phyloP scores from a whole-genome alignment of 2,888 invertebrate genomes.

The Hirtodrosophila confusa region DNA sequence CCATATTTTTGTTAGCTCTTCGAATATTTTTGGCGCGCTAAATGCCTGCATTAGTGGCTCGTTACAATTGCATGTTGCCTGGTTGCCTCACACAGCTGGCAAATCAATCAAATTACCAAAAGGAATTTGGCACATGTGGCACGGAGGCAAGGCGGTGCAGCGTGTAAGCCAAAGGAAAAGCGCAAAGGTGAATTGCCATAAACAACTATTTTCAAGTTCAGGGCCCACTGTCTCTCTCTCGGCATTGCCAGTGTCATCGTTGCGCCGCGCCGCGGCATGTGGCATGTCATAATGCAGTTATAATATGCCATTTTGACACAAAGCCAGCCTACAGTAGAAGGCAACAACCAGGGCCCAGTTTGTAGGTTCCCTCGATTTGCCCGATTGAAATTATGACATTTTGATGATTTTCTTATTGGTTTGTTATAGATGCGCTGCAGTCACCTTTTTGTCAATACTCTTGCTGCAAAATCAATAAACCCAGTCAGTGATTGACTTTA shows the following conservation, averaged over 20 bases:
- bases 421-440: constrained; percentile 62
- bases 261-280: constrained; percentile 35
- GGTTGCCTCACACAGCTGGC: constrained; percentile 40
- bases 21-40: constrained; percentile 55
- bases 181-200: constrained; percentile 26
- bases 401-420: constrained; percentile 83
- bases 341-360: constrained; percentile 14
- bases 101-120: constrained; percentile 77
- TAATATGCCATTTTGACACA: constrained; percentile 70
- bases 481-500: too few relatives aligned
- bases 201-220: constrained; percentile 65
- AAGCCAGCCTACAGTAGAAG: constrained; percentile 25
- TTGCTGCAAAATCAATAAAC: too few relatives aligned
- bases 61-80: constrained; percentile 73
- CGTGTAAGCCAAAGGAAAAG: constrained; percentile 31
- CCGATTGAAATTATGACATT: constrained; percentile 82
- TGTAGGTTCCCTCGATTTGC: constrained; percentile 26
- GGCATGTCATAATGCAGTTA: constrained; percentile 81
- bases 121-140: constrained; percentile 42
- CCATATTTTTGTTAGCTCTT: constrained; percentile 10
- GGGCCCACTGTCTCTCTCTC: constrained; percentile 21
- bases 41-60: constrained; percentile 75
- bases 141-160: constrained; percentile 22
- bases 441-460: constrained; percentile 10
- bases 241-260: constrained; percentile 43